Conservation (phyloP, 2,797 vertebrate species). For the Leucoraja ocellata region DNA sequence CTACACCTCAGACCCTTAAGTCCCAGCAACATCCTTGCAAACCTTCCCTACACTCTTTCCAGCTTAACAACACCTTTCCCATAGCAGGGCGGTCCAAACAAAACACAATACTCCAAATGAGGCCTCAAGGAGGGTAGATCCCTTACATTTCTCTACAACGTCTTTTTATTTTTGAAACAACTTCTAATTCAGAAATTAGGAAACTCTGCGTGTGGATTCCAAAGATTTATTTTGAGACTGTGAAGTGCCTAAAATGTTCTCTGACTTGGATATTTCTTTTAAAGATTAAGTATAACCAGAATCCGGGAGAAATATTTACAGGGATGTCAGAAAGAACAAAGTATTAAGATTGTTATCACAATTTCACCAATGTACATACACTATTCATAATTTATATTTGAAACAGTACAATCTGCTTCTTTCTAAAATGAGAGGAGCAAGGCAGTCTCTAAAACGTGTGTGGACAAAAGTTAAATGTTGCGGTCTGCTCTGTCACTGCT, state of each 20-base stretch:
- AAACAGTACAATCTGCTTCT: neutral
- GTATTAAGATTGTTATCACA: neutral
- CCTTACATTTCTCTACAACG: neutral
- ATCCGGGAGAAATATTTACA: neutral
- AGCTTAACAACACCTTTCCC: too few relatives aligned
- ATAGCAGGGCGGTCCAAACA: too few relatives aligned
- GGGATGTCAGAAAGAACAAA: conserved; percentile 10
- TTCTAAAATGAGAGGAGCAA: conserved; percentile 12
- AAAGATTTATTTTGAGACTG: conserved; percentile 15
- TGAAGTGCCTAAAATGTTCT: conserved; percentile 23
- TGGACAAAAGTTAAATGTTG: neutral
- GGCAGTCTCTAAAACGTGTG: neutral
- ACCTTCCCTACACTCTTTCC: too few relatives aligned
- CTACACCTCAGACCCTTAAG: too few relatives aligned
- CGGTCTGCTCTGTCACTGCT: neutral
- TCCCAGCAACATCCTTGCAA: too few relatives aligned
- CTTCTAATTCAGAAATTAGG: conserved; percentile 15
- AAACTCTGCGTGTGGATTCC: neutral
- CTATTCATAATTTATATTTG: neutral
- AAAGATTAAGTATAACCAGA: conserved; percentile 14
- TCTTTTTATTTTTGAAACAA: neutral
- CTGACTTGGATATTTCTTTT: neutral
- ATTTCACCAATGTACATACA: neutral
- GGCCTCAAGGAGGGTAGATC: neutral
- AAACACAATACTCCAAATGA: too few relatives aligned